Conservation (phyloP, 2,113 vertebrate genomes). For the Sylvietta virens region DNA sequence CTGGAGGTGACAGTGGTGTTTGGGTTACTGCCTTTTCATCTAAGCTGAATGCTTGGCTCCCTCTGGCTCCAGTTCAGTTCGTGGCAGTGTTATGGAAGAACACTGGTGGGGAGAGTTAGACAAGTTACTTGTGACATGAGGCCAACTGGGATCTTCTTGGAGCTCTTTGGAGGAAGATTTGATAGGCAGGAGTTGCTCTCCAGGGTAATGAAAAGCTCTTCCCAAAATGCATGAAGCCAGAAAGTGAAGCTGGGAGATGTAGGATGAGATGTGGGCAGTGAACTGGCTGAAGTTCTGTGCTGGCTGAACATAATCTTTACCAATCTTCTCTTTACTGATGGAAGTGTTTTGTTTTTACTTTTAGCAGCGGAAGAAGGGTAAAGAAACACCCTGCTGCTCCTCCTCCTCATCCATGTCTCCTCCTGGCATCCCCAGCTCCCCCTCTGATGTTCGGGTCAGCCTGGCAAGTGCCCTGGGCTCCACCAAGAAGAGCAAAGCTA, state of each 20-base stretch:
- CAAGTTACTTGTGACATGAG: background rate
- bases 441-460: constrained; percentile 70
- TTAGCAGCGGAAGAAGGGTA: constrained; percentile 86
- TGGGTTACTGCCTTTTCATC: background rate
- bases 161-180: background rate
- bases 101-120: background rate
- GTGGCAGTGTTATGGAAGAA: background rate
- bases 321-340: background rate
- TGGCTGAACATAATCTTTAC: background rate
- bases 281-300: too few species aligned
- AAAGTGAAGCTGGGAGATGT: background rate
- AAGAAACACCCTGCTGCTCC: constrained; percentile 76
- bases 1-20: background rate
- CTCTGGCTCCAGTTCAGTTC: background rate
- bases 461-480: constrained; percentile 70
- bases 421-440: constrained; percentile 72
- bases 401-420: constrained; percentile 69
- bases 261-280: background rate
- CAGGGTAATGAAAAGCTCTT: background rate
- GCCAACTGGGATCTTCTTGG: background rate
- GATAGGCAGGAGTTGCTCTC: background rate
- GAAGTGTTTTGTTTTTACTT: background rate
- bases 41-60: background rate
- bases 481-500: constrained; percentile 82
- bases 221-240: background rate